Base-by-base conservation (phyloP, 2,888 invertebrate genomes). In the Ormyrus rosae region DNA sequence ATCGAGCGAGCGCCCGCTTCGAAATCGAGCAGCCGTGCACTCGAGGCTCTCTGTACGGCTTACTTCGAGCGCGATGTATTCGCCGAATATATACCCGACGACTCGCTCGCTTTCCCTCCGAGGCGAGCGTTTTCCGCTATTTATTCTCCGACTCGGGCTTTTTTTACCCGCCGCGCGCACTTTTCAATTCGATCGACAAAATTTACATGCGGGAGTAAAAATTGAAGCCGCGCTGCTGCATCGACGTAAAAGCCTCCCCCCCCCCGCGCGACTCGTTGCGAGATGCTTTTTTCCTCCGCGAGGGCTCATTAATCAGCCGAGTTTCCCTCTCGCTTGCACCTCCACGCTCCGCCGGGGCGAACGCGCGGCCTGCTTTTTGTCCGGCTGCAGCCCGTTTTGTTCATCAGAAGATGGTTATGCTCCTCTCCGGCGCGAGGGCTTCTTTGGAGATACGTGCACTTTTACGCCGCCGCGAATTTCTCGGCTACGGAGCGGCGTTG, bases 251-350 rank as follows among this genome's bases (percentile, higher is more conserved):
- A 2, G 34, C 34, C 34, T 34, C 2, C 19, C 19, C 11, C 48
- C n/a, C 11, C 56, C 3, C 70, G 13, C 19, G 48, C 6, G 10
- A 34, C 34, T 4, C 34, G 34, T 34, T 4, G 34, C 34, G 34
- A 34, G 34, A 34, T 51, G 58, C 67, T 53, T 63, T 64, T 73
- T 19, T 45, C 55, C 34, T 68, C 48, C 48, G 10, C 50, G 53
- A 64, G 63, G 63, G 72, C 72, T 63, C 63, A 45, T 72, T 72
- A 72, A 72, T 72, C 72, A 72, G 48, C 53, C 9, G 19, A 48
- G 60, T n/a, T 34, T 19, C 61, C 34, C 61, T 58, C 58, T 58
- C 58, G 9, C 46, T 46, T 63, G 34, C 34, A 34, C 34, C 34
- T 34, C 19, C 19, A 11, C 13, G 8, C 60, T 63, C 46, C 10